Base-by-base conservation (phyloP, 2,888 invertebrate species). In the Drosophila sordidula region DNA sequence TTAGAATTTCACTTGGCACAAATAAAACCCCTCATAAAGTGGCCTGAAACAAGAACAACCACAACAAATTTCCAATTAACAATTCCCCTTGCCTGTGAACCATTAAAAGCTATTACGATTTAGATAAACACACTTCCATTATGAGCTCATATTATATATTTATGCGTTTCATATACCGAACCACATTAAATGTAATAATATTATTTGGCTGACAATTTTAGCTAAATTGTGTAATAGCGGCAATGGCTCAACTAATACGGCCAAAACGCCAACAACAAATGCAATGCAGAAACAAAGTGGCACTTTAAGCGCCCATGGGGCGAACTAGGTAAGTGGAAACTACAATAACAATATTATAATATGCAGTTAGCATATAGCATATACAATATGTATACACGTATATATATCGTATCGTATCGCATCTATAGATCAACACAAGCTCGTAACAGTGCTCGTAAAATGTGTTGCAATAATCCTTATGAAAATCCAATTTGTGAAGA, bases 401-500 rank as follows among this genome's bases (percentile, higher is more conserved):
- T 34, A 12, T 51, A 25, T 34, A 52, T 25, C 46, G 41, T 36
- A 45, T 25, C 55, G 32, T 29, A 59, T 44, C 52, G 52, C 36
- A 45, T 12, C 26, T 57, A 51, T 57, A 50, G 71, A 74, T 74
- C 77, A 76, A 46, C 26, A 61, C 6, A 29, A 8, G 8, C 29
- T 8, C 8, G 8, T 8, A 29, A 29, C 8, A 32, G 32, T 38
- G 39, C 12, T 47, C 52, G 45, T 39, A 49, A 72, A 66, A 66
- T 75, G 59, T 67, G 68, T 47, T 39, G 52, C 52, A 64, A 72
- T 73, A 88, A 82, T 75, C 72, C 73, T 66, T 63, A 67, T 86
- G 80, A 72, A 80, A 87, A 83, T 89, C 87, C 81, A 83, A 83
- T 89, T 89, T 87, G 87, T 44, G 57, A 81, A 68, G 83, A 89